Evolutionary conservation across 2,888 invertebrate species (phyloP).

Genomic region (Limnephilus marmoratus): DNA sequence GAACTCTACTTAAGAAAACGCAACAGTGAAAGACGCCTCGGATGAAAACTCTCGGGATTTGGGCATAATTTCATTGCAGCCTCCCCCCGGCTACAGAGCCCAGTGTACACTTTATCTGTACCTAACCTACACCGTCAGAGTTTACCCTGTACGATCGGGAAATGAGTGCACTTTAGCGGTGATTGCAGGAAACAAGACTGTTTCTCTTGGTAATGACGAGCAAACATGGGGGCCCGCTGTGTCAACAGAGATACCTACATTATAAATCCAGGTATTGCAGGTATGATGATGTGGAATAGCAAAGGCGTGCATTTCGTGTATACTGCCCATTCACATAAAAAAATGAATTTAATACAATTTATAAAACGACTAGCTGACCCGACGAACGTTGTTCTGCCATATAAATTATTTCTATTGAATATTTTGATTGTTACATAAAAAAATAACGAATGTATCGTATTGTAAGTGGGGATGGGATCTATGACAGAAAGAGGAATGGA

Average conservation of each 20-base stretch:
- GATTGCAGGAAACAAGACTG: conserved; percentile 56
- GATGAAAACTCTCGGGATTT: conserved; percentile 61
- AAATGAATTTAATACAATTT: no score
- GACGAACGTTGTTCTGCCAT: no score
- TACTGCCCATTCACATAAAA: no score
- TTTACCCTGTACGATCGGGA: conserved; percentile 6
- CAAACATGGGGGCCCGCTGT: conserved; percentile 45
- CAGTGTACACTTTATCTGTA: not conserved
- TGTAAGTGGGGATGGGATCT: no score
- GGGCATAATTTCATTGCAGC: conserved; percentile 62
- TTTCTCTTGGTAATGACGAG: conserved; percentile 50
- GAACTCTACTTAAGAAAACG: conserved; percentile 13
- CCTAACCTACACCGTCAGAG: conserved; percentile 3
- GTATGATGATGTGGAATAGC: not conserved
- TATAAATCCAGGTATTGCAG: conserved; percentile 9
- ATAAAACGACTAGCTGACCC: no score
- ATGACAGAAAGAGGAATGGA: no score
- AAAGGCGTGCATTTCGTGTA: not conserved
- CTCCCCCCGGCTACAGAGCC: not conserved
- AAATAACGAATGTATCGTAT: no score
- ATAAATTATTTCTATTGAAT: no score
- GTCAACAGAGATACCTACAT: conserved; percentile 18
- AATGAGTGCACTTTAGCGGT: conserved; percentile 53
- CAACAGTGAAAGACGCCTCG: conserved; percentile 17
- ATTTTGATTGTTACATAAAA: no score